A percentile compares a stretch with the other conserved stretches of the same genome.
These are phyloP conservation scores for Bungarus multicinctus DNA, from an alignment of 2,113 vertebrate genomes.

Conservation along the genomic window DNA sequence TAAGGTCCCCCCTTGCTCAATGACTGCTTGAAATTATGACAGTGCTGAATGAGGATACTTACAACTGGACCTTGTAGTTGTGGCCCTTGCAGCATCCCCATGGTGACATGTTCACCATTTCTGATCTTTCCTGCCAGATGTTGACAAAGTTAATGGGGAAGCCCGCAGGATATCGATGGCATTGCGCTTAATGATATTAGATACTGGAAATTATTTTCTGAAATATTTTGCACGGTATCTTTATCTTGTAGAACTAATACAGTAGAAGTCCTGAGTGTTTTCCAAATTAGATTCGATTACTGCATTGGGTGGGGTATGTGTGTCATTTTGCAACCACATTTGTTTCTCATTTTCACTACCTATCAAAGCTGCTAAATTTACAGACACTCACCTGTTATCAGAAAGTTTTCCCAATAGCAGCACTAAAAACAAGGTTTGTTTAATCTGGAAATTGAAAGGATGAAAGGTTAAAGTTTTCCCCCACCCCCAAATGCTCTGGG, in stretches of 20 bases:
- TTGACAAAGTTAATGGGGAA: background rate
- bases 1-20: background rate
- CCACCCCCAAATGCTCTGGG: background rate
- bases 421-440: background rate
- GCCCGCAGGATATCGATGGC: background rate
- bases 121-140: background rate
- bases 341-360: background rate
- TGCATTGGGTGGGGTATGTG: background rate
- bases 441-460: background rate
- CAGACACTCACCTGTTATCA: background rate
- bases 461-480: background rate
- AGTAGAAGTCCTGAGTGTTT: background rate
- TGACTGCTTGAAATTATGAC: background rate
- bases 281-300: background rate
- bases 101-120: background rate
- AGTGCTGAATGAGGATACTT: background rate
- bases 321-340: background rate
- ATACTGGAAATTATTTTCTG: background rate
- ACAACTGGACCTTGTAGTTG: background rate
- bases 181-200: background rate
- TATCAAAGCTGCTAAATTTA: background rate
- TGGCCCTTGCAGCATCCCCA: background rate
- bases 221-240: background rate
- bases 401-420: background rate
- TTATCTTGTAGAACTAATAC: background rate